These are phyloP conservation scores for Muntiacus reevesi DNA, from an alignment of 2,113 vertebrate species.

Conservation along the genomic window DNA sequence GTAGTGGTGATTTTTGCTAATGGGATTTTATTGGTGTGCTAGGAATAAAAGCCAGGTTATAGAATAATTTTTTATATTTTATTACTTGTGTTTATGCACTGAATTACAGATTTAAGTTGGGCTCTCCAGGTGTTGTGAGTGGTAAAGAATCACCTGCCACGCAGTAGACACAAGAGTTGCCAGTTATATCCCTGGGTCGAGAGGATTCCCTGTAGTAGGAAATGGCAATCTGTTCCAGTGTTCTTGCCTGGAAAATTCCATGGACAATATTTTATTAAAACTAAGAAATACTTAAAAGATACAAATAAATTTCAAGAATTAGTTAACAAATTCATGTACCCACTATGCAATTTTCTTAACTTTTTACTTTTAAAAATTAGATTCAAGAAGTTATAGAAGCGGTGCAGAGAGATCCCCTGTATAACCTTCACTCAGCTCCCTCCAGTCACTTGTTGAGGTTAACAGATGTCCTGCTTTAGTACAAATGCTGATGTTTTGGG, in stretches of 20 bases:
- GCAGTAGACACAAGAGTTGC: not conserved
- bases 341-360: not conserved
- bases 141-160: not conserved
- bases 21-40: not conserved
- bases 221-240: not conserved
- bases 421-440: not conserved
- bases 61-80: not conserved
- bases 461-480: not conserved
- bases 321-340: not conserved
- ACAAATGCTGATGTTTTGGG: not conserved
- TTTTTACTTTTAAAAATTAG: not conserved
- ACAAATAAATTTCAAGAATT: not conserved
- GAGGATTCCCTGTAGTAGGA: not conserved
- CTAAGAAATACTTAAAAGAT: slow-evolving; percentile 5
- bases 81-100: not conserved
- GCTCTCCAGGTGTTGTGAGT: not conserved
- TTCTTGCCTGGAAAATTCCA: not conserved
- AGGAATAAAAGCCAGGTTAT: not conserved
- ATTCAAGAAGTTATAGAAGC: not conserved
- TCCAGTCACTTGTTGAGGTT: not conserved
- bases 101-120: not conserved
- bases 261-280: not conserved
- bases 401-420: not conserved
- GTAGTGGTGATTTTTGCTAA: not conserved
- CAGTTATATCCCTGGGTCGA: not conserved